Evolutionary conservation across 2,113 vertebrate species (phyloP).

Genomic region (Corythornis vintsioides): DNA sequence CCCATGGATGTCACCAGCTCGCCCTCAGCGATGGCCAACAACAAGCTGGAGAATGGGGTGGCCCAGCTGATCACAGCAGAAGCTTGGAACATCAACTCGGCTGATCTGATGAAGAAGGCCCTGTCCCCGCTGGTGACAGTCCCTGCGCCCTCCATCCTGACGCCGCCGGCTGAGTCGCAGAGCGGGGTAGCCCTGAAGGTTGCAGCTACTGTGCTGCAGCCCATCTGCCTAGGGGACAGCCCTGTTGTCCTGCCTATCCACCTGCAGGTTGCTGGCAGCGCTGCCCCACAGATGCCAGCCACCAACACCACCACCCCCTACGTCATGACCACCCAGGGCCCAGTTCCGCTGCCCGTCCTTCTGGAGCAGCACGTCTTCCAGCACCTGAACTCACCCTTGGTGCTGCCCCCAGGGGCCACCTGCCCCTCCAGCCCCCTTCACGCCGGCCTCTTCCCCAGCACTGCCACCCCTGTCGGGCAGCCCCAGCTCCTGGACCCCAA

Average conservation of each 20-base stretch:
- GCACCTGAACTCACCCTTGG: conserved; percentile 88
- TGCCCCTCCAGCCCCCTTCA: conserved; percentile 83
- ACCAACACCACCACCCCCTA: conserved; percentile 83
- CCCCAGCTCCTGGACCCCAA: conserved; percentile 87
- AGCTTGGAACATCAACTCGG: conserved; percentile 83
- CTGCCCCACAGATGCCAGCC: conserved; percentile 82
- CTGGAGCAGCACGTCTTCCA: conserved; percentile 96
- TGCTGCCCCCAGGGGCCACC: conserved; percentile 80
- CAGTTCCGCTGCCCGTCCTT: conserved; percentile 89
- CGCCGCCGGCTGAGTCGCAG: conserved; percentile 82
- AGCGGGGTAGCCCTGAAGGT: conserved; percentile 91
- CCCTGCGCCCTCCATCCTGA: conserved; percentile 80
- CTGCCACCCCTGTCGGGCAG: conserved; percentile 78
- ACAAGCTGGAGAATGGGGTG: conserved; percentile 85
- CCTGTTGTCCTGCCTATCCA: conserved; percentile 93
- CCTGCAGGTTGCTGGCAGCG: conserved; percentile 88
- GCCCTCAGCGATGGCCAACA: conserved; percentile 76
- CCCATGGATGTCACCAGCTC: conserved; percentile 79
- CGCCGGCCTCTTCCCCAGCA: conserved; percentile 80
- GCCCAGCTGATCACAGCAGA: conserved; percentile 81
- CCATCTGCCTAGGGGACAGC: conserved; percentile 93
- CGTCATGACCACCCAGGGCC: conserved; percentile 90
- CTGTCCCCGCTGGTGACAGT: conserved; percentile 79
- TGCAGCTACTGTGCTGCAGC: conserved; percentile 91
- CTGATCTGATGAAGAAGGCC: conserved; percentile 86